Evolutionary conservation across 2,113 vertebrate species (phyloP), one percentile per base, ranked within the genome.

Genomic region (Entomyzon cyanotis): DNA sequence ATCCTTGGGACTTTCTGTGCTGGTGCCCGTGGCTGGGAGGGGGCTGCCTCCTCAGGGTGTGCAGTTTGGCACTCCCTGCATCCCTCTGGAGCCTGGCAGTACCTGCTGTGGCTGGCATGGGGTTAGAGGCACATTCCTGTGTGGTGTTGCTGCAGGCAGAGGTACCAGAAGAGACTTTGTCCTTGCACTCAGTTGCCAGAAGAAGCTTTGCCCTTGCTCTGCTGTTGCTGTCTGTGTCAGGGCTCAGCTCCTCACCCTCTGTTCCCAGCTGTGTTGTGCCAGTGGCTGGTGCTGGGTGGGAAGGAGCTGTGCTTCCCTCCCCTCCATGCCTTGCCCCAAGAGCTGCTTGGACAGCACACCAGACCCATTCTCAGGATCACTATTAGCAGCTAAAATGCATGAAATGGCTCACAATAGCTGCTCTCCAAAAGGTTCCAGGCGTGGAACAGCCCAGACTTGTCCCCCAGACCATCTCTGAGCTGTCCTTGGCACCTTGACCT

Each of bases 251-350:
- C 59, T 62, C 2, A 1, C 44, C 33, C 58, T 30, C 33, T 21
- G 15, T 37, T 20, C 71, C 28, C 21, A 24, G 55, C 39, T 1
- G 3, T 37, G 49, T 5, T 1, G 1, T 28, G 8, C 69, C 68
- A 11, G 68, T 7, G 15, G 41, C 44, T 16, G 7, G 18, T 50
- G 47, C 7, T 2, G 30, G 46, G 6, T 63, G 75, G 21, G 30
- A 47, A 63, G 70, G 39, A 60, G 17, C 4, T 6, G 88, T 28
- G 14, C 42, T 42, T 15, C 14, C 42, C 25, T 62, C 22, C 35
- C 27, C 13, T 33, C 20, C 1, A 0, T 19, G 41, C 35, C 56
- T 41, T 37, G 59, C 71, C 4, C 3, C 17, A 31, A 4, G 1
- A 9, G 37, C 41, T 80, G 58, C 21, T 78, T 17, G 3, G 2